Percentiles rank a stretch among this genome's conserved stretches.
Conservation (phyloP, 1,140 invertebrate genomes). For the Oreohelix idahoensis region DNA sequence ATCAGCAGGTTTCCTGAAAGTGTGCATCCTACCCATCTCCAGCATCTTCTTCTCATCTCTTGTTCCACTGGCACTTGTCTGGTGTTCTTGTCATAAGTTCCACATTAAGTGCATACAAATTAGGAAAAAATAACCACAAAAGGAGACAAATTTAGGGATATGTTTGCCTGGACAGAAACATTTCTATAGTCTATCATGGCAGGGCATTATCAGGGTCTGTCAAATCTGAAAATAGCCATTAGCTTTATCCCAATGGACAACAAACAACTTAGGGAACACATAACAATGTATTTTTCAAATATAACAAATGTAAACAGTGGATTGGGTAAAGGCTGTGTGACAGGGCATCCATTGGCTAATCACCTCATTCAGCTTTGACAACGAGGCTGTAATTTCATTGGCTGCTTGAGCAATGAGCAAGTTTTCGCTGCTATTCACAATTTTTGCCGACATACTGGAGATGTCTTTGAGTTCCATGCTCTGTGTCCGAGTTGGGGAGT, state of each 20-base stretch:
- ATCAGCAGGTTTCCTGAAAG: no score
- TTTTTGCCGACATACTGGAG: conserved; percentile 40
- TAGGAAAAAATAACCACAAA: no score
- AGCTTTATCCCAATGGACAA: background rate
- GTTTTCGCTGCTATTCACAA: conserved; percentile 36
- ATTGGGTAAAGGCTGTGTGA: background rate
- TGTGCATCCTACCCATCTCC: no score
- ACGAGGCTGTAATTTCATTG: conserved; percentile 53
- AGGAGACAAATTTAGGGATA: no score
- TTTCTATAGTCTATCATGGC: no score
- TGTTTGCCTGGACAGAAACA: no score
- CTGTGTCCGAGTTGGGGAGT: conserved; percentile 39
- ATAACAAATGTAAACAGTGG: background rate
- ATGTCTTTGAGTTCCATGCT: conserved; percentile 52
- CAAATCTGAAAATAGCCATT: no score
- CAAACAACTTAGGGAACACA: background rate
- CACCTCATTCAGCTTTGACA: conserved; percentile 56
- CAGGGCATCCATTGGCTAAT: background rate
- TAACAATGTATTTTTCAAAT: background rate
- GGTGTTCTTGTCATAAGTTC: no score
- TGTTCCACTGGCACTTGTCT: no score
- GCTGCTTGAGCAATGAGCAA: conserved; percentile 52
- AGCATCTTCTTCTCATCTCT: no score
- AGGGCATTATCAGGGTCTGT: no score
- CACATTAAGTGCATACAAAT: no score